Conservation (phyloP, 2,888 invertebrate genomes). For the Agrotis segetum region DNA sequence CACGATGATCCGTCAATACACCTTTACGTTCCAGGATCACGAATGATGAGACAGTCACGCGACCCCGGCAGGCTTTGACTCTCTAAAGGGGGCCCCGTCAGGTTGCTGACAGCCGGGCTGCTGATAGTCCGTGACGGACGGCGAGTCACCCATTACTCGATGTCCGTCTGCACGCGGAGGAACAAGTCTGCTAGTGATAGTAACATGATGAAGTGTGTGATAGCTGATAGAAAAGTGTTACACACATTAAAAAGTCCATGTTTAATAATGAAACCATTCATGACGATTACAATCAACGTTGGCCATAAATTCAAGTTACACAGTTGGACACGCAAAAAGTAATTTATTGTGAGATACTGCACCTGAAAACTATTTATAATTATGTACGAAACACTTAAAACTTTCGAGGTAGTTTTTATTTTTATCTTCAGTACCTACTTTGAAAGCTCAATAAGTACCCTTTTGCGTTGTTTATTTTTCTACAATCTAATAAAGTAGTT, state of each 20-base stretch:
- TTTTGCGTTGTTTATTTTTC: slow-evolving; percentile 16
- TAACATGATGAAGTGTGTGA: background rate
- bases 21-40: too few relatives aligned
- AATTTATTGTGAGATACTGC: background rate
- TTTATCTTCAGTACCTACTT: slow-evolving; percentile 8
- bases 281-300: background rate
- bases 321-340: background rate
- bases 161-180: too few relatives aligned
- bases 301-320: slow-evolving; percentile 1
- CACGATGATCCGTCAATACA: too few relatives aligned
- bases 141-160: too few relatives aligned
- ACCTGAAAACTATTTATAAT: slow-evolving; percentile 13
- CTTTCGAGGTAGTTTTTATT: background rate
- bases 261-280: slow-evolving; percentile 15
- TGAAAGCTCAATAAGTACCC: background rate
- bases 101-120: too few relatives aligned
- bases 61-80: too few relatives aligned
- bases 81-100: too few relatives aligned
- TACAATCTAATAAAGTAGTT: slow-evolving; percentile 8
- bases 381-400: slow-evolving; percentile 16
- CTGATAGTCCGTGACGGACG: too few relatives aligned
- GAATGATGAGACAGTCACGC: too few relatives aligned
- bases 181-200: background rate
- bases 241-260: background rate
- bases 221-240: background rate